Evolutionary conservation across 2,113 vertebrate genomes (phyloP).

Genomic region (Salvelinus sp.): DNA sequence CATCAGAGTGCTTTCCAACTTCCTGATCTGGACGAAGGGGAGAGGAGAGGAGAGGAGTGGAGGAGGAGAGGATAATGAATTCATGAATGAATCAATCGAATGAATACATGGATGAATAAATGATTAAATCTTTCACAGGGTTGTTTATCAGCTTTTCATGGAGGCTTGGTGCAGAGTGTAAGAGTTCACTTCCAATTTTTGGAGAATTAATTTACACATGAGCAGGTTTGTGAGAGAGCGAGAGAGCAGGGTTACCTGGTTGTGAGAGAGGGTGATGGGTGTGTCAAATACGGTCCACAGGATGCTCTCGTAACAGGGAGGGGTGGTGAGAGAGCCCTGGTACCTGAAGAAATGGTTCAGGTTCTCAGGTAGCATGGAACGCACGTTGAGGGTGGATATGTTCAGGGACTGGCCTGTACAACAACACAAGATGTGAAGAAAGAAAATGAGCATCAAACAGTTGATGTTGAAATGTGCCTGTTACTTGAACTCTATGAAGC

Average conservation of each 20-base stretch:
- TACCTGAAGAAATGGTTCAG: conserved; percentile 84
- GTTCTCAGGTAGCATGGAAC: conserved; percentile 87
- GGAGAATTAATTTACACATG: background rate
- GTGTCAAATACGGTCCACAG: conserved; percentile 86
- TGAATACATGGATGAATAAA: too few relatives aligned
- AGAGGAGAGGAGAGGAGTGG: too few relatives aligned
- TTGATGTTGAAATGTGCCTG: background rate
- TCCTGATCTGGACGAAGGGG: conserved; percentile 65
- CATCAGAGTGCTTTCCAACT: conserved; percentile 82
- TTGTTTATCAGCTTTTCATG: too few relatives aligned
- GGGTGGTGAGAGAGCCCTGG: conserved; percentile 86
- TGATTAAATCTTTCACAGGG: too few relatives aligned
- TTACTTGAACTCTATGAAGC: too few relatives aligned
- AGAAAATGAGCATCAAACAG: background rate
- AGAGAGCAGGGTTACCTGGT: conserved; percentile 76
- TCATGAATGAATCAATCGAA: too few relatives aligned
- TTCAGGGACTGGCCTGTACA: conserved; percentile 77
- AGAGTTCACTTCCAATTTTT: too few relatives aligned
- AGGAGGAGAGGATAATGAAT: too few relatives aligned
- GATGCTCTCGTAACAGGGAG: conserved; percentile 86
- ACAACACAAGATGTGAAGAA: background rate
- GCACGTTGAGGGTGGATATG: conserved; percentile 72
- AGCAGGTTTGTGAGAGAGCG: conserved; percentile 65
- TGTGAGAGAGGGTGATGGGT: conserved; percentile 82
- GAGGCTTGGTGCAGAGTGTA: too few relatives aligned